phyloP scores from a whole-genome alignment of 2,113 vertebrate genomes.

The Axis porcinus region DNA sequence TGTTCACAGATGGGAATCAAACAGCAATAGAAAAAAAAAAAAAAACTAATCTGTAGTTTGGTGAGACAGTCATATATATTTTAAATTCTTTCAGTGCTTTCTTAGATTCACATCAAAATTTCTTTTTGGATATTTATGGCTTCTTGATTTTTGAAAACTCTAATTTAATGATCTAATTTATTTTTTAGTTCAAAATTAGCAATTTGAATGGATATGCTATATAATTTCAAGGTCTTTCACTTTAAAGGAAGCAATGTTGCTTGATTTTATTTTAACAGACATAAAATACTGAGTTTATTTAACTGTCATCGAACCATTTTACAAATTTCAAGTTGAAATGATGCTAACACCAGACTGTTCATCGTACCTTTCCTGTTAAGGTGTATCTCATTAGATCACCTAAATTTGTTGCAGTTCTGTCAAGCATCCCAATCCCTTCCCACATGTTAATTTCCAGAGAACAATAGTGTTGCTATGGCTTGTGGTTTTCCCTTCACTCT shows the following conservation, averaged over 20 bases:
- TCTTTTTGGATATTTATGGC: neutral
- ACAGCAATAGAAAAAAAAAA: neutral
- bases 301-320: neutral
- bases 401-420: neutral
- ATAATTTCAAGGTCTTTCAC: neutral
- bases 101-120: neutral
- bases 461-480: neutral
- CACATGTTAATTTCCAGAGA: neutral
- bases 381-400: neutral
- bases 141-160: neutral
- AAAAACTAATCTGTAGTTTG: conserved; percentile 13
- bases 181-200: neutral
- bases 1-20: conserved; percentile 52
- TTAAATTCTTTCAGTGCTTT: neutral
- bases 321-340: neutral
- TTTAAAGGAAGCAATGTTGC: neutral
- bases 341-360: neutral
- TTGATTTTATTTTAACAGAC: neutral
- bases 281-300: neutral
- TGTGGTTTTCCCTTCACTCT: neutral
- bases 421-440: neutral
- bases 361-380: neutral
- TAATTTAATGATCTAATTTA: neutral
- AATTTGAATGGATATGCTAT: neutral
- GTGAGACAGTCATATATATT: neutral